A percentile compares a stretch with the other conserved stretches of the same genome.
Evolutionary conservation across 2,113 vertebrate species (phyloP).

Genomic region (Syngnathus floridae): DNA sequence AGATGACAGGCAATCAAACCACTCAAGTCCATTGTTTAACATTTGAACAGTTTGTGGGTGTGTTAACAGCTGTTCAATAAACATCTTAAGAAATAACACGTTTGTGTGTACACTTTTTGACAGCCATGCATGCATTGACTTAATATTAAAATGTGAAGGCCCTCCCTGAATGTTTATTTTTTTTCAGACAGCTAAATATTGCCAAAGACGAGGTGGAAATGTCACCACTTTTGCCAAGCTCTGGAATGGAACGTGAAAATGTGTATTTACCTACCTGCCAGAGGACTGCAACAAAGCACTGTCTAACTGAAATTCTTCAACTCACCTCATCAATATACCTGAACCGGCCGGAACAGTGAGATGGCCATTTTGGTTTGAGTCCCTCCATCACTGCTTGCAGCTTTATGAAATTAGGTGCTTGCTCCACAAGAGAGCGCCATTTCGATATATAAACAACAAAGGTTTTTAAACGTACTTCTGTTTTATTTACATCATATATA

Average conservation of each 20-base stretch:
- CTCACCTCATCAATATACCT: not conserved
- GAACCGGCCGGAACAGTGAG: not conserved
- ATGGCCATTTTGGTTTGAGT: not conserved
- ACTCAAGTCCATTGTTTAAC: not conserved
- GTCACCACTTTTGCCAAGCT: no score
- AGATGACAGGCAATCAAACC: not conserved
- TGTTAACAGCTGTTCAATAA: not conserved
- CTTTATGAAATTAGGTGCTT: not conserved
- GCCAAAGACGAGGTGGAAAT: no score
- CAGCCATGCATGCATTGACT: no score
- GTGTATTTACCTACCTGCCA: no score
- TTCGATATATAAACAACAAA: not conserved
- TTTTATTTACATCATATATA: conserved; percentile 66
- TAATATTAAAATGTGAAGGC: not conserved
- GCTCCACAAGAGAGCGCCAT: conserved; percentile 35
- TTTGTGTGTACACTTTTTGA: not conserved
- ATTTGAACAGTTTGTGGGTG: conserved; percentile 4
- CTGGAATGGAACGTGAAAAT: no score
- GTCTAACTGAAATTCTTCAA: not conserved
- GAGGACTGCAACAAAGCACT: no score
- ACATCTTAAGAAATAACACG: not conserved
- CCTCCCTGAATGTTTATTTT: not conserved
- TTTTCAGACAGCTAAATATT: no score
- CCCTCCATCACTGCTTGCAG: not conserved
- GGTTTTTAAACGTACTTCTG: conserved; percentile 63